These are phyloP conservation scores for Drosophila kuntzei DNA, from an alignment of 2,888 invertebrate genomes.

Conservation along the genomic window DNA sequence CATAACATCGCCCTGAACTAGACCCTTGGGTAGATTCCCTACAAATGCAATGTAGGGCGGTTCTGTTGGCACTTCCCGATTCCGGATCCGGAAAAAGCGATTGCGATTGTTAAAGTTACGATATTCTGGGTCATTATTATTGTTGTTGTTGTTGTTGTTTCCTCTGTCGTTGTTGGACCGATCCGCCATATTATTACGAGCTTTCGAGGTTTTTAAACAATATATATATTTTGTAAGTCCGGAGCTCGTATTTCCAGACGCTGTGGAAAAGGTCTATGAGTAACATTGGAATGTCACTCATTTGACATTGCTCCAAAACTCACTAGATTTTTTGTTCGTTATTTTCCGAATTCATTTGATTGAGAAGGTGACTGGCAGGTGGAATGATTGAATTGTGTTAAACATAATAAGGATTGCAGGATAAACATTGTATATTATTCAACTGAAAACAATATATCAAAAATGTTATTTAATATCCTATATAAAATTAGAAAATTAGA, in stretches of 20 bases:
- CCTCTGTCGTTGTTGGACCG: conserved; percentile 46
- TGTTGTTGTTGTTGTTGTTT: conserved; percentile 16
- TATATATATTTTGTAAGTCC: conserved; percentile 40
- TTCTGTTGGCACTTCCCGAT: conserved; percentile 91
- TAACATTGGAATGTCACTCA: conserved; percentile 46
- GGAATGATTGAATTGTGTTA: not conserved
- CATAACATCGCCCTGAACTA: conserved; percentile 97
- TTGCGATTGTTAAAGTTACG: conserved; percentile 49
- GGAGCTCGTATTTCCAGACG: conserved; percentile 69
- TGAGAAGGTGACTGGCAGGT: not conserved
- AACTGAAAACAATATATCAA: too few species aligned
- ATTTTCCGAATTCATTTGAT: not conserved
- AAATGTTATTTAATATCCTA: too few species aligned
- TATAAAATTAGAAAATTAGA: too few species aligned
- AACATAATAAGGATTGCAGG: too few species aligned
- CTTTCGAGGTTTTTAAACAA: conserved; percentile 18
- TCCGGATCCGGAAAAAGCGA: conserved; percentile 57
- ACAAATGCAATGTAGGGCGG: conserved; percentile 97
- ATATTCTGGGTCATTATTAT: conserved; percentile 46
- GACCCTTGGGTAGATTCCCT: conserved; percentile 95
- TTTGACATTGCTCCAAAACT: conserved; percentile 25
- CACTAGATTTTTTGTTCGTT: conserved; percentile 24
- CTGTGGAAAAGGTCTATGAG: conserved; percentile 54
- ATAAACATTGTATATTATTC: too few species aligned
- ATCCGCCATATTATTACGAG: conserved; percentile 60